These are phyloP conservation scores for Heptranchias perlo DNA, from an alignment of 2,113 vertebrate species.

Conservation along the genomic window DNA sequence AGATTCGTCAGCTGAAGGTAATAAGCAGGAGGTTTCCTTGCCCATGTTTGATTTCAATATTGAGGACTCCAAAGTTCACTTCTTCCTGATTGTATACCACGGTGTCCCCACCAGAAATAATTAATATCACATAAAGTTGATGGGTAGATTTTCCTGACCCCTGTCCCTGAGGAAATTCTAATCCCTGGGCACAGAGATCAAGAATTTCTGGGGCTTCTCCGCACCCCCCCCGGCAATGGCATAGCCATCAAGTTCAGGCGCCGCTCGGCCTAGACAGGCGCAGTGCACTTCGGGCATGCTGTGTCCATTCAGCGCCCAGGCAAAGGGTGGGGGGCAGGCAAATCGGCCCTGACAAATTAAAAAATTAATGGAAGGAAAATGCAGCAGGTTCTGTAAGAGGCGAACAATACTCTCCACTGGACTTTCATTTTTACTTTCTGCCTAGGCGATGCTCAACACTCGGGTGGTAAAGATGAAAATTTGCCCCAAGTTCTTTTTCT, in stretches of 20 bases:
- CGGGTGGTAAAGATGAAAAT: neutral
- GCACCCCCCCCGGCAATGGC: neutral
- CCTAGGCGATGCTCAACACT: neutral
- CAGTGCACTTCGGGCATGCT: neutral
- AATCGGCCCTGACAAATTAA: neutral
- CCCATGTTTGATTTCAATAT: too few species aligned
- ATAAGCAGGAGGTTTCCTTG: neutral
- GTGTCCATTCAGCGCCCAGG: neutral
- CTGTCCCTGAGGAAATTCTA: neutral
- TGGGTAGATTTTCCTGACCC: neutral
- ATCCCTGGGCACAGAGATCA: neutral
- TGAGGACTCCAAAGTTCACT: too few species aligned
- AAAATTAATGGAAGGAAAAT: neutral
- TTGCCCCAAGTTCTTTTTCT: neutral
- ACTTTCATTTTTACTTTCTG: neutral
- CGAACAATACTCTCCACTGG: neutral
- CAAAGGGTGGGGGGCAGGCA: neutral
- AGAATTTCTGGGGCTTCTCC: neutral
- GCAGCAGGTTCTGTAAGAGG: neutral
- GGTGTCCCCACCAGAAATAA: too few species aligned
- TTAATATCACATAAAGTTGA: neutral
- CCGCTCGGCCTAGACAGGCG: neutral
- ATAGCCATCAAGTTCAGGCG: neutral
- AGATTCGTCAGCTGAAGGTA: neutral
- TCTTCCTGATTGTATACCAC: too few species aligned